phyloP scores from a whole-genome alignment of 2,113 vertebrate genomes.

The Myotis brandtii region DNA sequence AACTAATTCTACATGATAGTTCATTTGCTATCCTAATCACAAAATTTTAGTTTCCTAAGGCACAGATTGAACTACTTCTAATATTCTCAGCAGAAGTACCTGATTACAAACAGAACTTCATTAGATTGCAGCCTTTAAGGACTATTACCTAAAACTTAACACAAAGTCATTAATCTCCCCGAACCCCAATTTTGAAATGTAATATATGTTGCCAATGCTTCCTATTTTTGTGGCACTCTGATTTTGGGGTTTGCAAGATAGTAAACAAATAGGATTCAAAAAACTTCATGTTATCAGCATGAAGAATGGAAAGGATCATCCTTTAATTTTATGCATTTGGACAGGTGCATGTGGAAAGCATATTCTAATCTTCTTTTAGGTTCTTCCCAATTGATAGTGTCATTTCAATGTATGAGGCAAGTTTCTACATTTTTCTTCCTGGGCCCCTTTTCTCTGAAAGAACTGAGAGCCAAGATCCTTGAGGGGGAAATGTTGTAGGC shows the following conservation, averaged over 20 bases:
- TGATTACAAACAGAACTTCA: neutral
- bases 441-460: too few species aligned
- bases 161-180: neutral
- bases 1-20: neutral
- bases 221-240: neutral
- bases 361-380: constrained; percentile 14
- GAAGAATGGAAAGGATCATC: neutral
- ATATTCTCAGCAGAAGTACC: neutral
- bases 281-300: neutral
- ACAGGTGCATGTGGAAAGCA: neutral
- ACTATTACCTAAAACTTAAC: constrained; percentile 1
- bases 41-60: neutral
- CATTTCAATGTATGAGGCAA: neutral
- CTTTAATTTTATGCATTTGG: neutral
- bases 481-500: too few species aligned
- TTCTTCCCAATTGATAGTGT: neutral
- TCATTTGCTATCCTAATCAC: constrained; percentile 37
- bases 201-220: neutral
- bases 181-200: neutral
- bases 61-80: neutral
- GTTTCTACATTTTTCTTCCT: neutral
- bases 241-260: neutral
- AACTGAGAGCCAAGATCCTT: too few species aligned
- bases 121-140: constrained; percentile 33
- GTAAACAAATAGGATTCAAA: neutral